Conservation (phyloP, 2,888 invertebrate genomes). For the Panopea generosa region DNA sequence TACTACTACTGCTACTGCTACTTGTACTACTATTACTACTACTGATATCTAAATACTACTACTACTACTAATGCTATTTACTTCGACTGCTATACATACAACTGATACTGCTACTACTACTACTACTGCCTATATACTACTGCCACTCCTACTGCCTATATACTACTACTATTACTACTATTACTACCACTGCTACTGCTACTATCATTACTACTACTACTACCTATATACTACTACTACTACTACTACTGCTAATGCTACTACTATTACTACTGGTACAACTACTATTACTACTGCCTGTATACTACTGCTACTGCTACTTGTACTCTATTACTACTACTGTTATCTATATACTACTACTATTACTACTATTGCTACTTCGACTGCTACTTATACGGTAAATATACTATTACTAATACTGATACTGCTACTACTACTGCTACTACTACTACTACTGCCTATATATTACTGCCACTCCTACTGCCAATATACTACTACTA, state of each 20-base stretch:
- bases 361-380: constrained; percentile 51
- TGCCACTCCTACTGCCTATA: background rate
- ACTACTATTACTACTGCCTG: too few species aligned
- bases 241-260: constrained; percentile 34
- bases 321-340: too few species aligned
- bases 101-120: constrained; percentile 38
- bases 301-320: too few species aligned
- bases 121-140: constrained; percentile 22
- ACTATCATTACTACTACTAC: constrained; percentile 33
- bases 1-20: constrained; percentile 27
- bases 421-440: constrained; percentile 45
- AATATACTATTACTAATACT: constrained; percentile 52
- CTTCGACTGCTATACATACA: constrained; percentile 46
- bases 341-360: too few species aligned
- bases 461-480: background rate
- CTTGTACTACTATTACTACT: constrained; percentile 30
- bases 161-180: constrained; percentile 41
- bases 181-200: constrained; percentile 41
- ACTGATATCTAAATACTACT: constrained; percentile 47
- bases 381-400: constrained; percentile 43
- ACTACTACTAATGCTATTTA: constrained; percentile 49
- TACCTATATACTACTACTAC: too few species aligned
- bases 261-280: too few species aligned
- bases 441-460: constrained; percentile 27
- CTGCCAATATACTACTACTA: constrained; percentile 21